phyloP scores from a whole-genome alignment of 2,888 invertebrate species.

The Loripinus fragilis region DNA sequence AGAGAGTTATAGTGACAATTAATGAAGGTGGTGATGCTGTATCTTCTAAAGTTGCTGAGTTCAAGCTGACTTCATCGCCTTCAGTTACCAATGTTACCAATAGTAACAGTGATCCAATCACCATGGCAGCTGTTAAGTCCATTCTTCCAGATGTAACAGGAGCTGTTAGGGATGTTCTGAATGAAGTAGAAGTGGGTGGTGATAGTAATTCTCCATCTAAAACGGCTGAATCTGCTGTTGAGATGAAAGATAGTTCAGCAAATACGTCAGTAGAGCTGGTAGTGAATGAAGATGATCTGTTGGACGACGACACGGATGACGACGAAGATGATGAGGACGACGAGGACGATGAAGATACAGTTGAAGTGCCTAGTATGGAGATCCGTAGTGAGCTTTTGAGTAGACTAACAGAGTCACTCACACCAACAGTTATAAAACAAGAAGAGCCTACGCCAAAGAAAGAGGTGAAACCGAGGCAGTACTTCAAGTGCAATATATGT shows the following conservation, averaged over 20 bases:
- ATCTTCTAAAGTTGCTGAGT: not conserved
- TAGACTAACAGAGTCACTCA: not conserved
- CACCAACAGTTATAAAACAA: not conserved
- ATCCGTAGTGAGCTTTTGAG: conserved; percentile 8
- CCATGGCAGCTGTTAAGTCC: conserved; percentile 54
- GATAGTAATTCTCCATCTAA: not conserved
- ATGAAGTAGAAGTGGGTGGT: not conserved
- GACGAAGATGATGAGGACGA: conserved; percentile 32
- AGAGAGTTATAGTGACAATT: conserved; percentile 10
- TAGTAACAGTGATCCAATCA: conserved; percentile 44
- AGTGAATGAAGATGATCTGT: conserved; percentile 2
- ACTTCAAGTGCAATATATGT: conserved; percentile 57
- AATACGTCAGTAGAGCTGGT: not conserved
- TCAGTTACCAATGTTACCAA: not conserved
- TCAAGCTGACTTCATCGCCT: too few relatives aligned
- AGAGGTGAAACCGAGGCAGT: conserved; percentile 43
- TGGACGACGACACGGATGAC: not conserved
- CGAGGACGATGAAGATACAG: conserved; percentile 24
- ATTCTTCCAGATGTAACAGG: conserved; percentile 41
- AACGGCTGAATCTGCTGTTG: not conserved
- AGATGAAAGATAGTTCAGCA: not conserved
- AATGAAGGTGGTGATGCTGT: not conserved
- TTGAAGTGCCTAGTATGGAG: not conserved
- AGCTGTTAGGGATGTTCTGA: conserved; percentile 10
- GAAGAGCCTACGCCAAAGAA: conserved; percentile 32